These are phyloP conservation scores for Mycalesis mineus DNA, from an alignment of 2,888 invertebrate species.

Conservation along the genomic window DNA sequence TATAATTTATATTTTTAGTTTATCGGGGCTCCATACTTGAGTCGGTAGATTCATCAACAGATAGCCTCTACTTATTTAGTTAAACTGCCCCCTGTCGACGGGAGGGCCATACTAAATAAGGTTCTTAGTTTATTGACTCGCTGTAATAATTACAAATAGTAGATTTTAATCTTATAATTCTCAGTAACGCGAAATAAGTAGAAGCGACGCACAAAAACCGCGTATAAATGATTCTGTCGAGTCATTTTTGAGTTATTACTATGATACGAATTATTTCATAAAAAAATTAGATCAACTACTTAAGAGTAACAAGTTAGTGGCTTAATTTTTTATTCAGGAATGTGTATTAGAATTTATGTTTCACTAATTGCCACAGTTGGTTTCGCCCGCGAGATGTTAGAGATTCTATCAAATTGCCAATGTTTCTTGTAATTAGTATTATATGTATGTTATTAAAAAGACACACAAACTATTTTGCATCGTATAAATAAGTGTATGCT, in stretches of 20 bases:
- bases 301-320: neutral
- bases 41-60: neutral
- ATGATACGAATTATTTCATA: constrained; percentile 7
- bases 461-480: too few species aligned
- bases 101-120: neutral
- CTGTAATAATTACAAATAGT: constrained; percentile 2
- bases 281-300: constrained; percentile 5
- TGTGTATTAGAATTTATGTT: too few species aligned
- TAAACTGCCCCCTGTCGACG: neutral
- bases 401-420: too few species aligned
- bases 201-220: constrained; percentile 18
- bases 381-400: too few species aligned
- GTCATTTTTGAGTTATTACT: constrained; percentile 16
- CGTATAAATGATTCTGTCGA: constrained; percentile 13
- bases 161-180: constrained; percentile 19
- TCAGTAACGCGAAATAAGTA: constrained; percentile 16
- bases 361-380: too few species aligned
- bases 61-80: neutral
- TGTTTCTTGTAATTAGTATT: too few species aligned
- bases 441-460: too few species aligned
- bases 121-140: constrained; percentile 13
- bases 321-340: neutral
- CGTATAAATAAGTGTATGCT: too few species aligned
- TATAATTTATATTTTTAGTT: too few species aligned
- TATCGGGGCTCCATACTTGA: neutral